Evolutionary conservation across 2,113 vertebrate genomes (phyloP), one percentile per base, ranked within the genome.

Genomic region (Trichechus manatus): DNA sequence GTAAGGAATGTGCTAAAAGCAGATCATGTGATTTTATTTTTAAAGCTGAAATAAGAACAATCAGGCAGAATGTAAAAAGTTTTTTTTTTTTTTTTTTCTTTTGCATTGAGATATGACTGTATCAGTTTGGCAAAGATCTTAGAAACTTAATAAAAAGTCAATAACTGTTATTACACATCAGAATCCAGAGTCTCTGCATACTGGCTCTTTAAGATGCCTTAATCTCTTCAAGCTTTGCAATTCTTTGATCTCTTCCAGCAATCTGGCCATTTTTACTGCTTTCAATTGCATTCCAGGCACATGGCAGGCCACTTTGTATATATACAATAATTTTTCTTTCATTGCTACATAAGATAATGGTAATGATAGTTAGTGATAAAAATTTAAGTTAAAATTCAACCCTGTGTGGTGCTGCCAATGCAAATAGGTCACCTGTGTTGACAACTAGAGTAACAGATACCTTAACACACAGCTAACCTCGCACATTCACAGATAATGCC

Each of bases 361-460:
- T 81, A 93, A 87, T 33, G 15, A 75, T 36, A 87, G 74, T 68
- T 63, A 66, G 36, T 63, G 56, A 87, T 33, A 22, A 5, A 25
- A 97, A 50, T 92, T 96, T 78, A 92, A 78, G 72, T 87, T 93
- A 89, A 92, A 95, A 92, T 89, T 27, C 44, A 89, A 56, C 27
- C 3, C 4, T 68, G 92, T 59, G 56, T 36, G 17, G 25, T 29
- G 15, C 47, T 94, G 56, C 19, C 90, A 87, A 89, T 91, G 74
- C 86, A 94, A 96, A 95, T 22, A 87, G 75, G 86, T 97, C 86
- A 94, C 50, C 83, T 92, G 87, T 64, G 70, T 66, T 91, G 88
- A 81, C 8, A 89, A 17, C 72, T 19, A 83, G 53, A 74, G 33
- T 25, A 89, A 77, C 33, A 44, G 17, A 77, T 66, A 96, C 44